Evolutionary conservation across 1,140 invertebrate genomes (phyloP), one percentile per base, ranked within the genome.

Genomic region (Holotrichia oblita): DNA sequence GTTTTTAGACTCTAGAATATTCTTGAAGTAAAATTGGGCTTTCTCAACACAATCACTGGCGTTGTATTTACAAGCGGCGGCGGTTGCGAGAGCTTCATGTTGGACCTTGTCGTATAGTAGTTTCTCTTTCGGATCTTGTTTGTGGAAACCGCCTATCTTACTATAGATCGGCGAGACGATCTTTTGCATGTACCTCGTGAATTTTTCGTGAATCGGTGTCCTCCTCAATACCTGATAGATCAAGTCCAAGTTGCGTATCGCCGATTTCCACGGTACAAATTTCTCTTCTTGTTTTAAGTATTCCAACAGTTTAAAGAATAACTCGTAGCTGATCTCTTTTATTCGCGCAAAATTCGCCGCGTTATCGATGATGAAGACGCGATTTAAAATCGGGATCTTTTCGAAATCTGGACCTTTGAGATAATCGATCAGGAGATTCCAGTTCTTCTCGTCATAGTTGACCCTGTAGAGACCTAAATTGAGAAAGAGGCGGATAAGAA

Each of bases 321-420:
- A 87, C 10, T 89, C 86, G 81, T 97, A 97, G 76, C 91, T 86
- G 3, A 96, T 82, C 6, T 91, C 85, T 6, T 90, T 91, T 41
- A 90, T 91, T 87, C 92, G 92, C 3, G 94, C 93, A 42, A 97
- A 88, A 80, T 92, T 92, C 77, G 95, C 90, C 0, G 93, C 90
- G 86, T 97, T 96, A 41, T 94, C 92, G 40, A 97, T 89, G 2
- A 97, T 87, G 86, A 97, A 95, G 0, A 94, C 94, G 74, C 95
- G 86, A 82, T 94, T 96, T 22, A 94, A 87, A 6, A 89, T 85
- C 24, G 93, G 90, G 10, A 97, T 93, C 20, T 87, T 85, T 79
- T 85, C 79, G 79, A 87, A 90, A 82, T 87, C 81, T 4, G 89
- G 87, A n/a, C 87, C 87, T 24, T 88, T 88, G 41, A 95, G 85